phyloP scores from a whole-genome alignment of 1,140 invertebrate species.

The Drosophila subpulchrella region DNA sequence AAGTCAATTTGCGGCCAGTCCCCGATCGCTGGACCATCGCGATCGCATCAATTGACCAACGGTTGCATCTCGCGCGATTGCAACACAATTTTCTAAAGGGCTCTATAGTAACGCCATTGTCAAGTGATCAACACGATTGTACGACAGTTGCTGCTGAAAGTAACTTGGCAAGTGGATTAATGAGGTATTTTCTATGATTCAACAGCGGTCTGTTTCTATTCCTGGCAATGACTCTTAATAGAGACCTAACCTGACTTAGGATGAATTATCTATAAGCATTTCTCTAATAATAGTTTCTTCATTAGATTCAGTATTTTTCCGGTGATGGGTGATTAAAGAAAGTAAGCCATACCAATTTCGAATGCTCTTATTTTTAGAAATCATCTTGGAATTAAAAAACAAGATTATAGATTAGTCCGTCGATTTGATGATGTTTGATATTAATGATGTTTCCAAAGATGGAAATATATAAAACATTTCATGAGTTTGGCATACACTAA shows the following conservation, averaged over 20 bases:
- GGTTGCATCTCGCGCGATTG: constrained; percentile 24
- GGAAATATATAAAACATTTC: too few relatives aligned
- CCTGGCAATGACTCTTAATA: neutral
- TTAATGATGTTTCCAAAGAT: too few relatives aligned
- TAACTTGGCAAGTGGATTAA: neutral
- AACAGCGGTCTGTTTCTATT: neutral
- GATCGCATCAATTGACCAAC: constrained; percentile 28
- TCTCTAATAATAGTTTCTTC: too few relatives aligned
- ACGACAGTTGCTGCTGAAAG: constrained; percentile 9
- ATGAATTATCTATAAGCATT: too few relatives aligned
- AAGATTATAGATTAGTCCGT: too few relatives aligned
- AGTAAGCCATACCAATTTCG: too few relatives aligned
- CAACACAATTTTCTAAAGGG: constrained; percentile 7
- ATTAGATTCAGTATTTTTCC: too few relatives aligned
- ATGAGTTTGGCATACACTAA: too few relatives aligned
- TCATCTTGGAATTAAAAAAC: neutral
- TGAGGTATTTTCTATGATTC: neutral
- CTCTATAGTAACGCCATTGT: constrained; percentile 11
- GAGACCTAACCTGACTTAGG: neutral
- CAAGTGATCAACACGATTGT: constrained; percentile 1
- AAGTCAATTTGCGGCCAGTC: constrained; percentile 69
- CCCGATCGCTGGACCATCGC: constrained; percentile 49
- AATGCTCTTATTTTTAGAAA: neutral
- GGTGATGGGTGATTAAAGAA: too few relatives aligned
- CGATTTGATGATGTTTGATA: too few relatives aligned